phyloP scores from a whole-genome alignment of 2,888 invertebrate genomes.

The Exephanes ischioxanthus region DNA sequence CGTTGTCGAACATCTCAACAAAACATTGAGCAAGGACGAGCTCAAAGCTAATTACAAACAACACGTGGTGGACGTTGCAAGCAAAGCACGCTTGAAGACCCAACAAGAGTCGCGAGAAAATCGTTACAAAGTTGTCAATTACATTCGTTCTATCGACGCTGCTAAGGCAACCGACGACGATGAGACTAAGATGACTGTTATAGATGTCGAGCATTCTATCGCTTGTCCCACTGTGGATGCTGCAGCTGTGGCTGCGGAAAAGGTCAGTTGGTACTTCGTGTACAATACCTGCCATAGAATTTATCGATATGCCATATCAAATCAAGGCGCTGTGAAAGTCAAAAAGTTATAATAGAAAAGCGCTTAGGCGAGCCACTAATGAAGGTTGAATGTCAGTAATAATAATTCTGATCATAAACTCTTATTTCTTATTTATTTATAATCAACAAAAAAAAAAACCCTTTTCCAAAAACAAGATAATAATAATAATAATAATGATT shows the following conservation, averaged over 20 bases:
- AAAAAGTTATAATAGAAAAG: not conserved
- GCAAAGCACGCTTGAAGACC: constrained; percentile 85
- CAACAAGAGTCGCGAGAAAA: constrained; percentile 85
- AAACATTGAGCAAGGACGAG: constrained; percentile 85
- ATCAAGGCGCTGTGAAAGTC: not conserved
- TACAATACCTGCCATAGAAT: not conserved
- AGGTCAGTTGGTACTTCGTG: constrained; percentile 49
- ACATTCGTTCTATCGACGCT: constrained; percentile 85
- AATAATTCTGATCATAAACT: not conserved
- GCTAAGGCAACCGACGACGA: constrained; percentile 71
- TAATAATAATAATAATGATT: too few relatives aligned
- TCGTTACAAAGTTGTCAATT: constrained; percentile 88
- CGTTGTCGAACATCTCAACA: constrained; percentile 77
- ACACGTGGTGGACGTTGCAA: constrained; percentile 84
- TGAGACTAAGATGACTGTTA: constrained; percentile 85
- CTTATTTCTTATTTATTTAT: not conserved
- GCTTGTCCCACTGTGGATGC: constrained; percentile 43
- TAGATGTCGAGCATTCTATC: constrained; percentile 86
- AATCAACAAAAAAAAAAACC: too few relatives aligned
- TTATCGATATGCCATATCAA: not conserved
- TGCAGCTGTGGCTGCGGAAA: constrained; percentile 38
- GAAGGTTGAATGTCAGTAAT: not conserved
- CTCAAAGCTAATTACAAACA: constrained; percentile 86
- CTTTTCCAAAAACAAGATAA: too few relatives aligned
- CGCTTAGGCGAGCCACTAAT: not conserved